Evolutionary conservation across 2,888 invertebrate genomes (phyloP).

Genomic region (Tetranychus truncatus): DNA sequence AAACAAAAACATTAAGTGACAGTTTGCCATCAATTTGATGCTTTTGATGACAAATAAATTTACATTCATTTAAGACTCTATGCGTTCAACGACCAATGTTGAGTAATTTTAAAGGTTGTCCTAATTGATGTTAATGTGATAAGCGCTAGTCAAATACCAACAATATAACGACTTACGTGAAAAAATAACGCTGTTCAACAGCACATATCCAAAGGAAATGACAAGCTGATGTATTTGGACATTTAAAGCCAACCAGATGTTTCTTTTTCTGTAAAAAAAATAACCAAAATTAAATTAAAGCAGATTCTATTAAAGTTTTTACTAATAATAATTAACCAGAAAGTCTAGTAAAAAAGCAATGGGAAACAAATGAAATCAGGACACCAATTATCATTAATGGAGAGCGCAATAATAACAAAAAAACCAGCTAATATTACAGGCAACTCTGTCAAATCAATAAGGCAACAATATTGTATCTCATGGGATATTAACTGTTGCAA

Average conservation of each 20-base stretch:
- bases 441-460: constrained; percentile 21
- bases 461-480: constrained; percentile 3
- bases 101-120: background rate
- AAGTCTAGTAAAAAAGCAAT: background rate
- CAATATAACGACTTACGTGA: constrained; percentile 41
- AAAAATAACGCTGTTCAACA: constrained; percentile 91
- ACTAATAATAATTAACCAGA: background rate
- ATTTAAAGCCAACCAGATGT: constrained; percentile 73
- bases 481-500: background rate
- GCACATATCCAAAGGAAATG: constrained; percentile 94
- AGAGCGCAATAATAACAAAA: background rate
- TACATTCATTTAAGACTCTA: too few species aligned
- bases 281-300: background rate
- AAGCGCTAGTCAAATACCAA: constrained; percentile 38
- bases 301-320: constrained; percentile 16
- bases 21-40: too few species aligned
- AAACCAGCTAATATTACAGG: background rate
- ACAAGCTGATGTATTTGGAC: constrained; percentile 73
- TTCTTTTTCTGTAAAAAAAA: constrained; percentile 24
- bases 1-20: too few species aligned
- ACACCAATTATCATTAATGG: too few species aligned
- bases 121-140: background rate
- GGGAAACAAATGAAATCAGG: background rate
- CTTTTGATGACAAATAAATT: too few species aligned
- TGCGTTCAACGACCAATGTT: too few species aligned